A percentile compares a stretch with the other conserved stretches of the same genome.
Conservation (phyloP, 2,888 invertebrate species). For the Athalia rosae region DNA sequence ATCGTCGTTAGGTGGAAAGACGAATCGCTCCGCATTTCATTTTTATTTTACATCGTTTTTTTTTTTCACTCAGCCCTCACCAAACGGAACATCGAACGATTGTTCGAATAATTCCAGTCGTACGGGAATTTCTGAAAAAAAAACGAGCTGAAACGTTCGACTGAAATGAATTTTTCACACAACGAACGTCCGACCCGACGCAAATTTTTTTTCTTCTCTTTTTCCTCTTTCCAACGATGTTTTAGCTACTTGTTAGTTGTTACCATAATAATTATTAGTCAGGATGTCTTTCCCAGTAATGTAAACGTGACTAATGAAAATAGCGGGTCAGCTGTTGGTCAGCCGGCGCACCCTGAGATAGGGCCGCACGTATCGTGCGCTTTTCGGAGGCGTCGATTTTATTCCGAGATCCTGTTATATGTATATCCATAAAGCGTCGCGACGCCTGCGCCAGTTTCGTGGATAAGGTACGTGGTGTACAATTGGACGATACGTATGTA, state of each 20-base stretch:
- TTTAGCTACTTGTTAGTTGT: background rate
- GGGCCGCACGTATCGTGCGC: conserved; percentile 9
- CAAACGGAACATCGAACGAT: too few relatives aligned
- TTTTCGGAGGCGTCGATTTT: conserved; percentile 25
- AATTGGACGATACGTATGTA: too few relatives aligned
- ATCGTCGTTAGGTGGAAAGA: too few relatives aligned
- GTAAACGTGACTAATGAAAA: conserved; percentile 62
- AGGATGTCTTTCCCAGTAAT: conserved; percentile 30
- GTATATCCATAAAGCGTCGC: background rate
- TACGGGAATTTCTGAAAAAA: too few relatives aligned
- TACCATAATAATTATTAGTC: too few relatives aligned
- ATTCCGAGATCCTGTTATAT: background rate
- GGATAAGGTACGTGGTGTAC: too few relatives aligned
- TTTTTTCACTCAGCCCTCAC: too few relatives aligned
- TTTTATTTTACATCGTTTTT: too few relatives aligned
- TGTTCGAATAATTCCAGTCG: too few relatives aligned
- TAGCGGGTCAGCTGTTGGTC: conserved; percentile 52
- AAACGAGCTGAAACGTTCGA: too few relatives aligned
- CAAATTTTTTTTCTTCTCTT: background rate
- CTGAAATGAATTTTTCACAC: too few relatives aligned
- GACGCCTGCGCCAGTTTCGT: background rate
- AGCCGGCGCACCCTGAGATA: conserved; percentile 53
- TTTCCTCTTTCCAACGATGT: background rate
- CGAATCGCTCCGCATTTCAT: too few relatives aligned
- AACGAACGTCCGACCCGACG: background rate